Evolutionary conservation across 1,140 invertebrate genomes (phyloP), one percentile per base, ranked within the genome.

Genomic region (Drosophila rufa): DNA sequence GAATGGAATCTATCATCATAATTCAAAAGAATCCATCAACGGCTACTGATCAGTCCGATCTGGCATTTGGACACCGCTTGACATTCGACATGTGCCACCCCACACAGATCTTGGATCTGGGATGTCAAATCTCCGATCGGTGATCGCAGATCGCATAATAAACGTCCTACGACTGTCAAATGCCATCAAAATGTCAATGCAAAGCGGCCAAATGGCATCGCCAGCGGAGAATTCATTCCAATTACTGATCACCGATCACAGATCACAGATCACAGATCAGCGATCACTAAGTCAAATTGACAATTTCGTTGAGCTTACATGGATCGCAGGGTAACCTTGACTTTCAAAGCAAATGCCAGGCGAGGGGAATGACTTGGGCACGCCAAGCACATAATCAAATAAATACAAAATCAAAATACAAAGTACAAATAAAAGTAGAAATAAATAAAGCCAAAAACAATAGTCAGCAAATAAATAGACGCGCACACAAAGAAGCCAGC

Each of bases 91-190:
- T 50, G 59, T 36, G 47, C 46, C 45, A 40, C 45, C 65, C 36
- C 43, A 69, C 65, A 57, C 65, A 25, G 45, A 57, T 57, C 50
- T n/a, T 19, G 12, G 48, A 55, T 67, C 22, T 67, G 4, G 8
- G 62, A 69, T 68, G 33, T 67, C 15, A 38, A 36, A 55, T 27
- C 25, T 64, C 1, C 33, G 69, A 57, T 55, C 66, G 27, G 33
- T 48, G 61, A 60, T 46, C 45, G 61, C 66, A 59, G 42, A 80
- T 84, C 51, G 81, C 73, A 74, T 84, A 85, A 84, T 85, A 80
- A 84, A 84, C 77, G 77, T 85, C 77, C 73, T 73, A 78, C 70
- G 58, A 85, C 81, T 83, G 81, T 76, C 77, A 84, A 84, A 84
- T 84, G 81, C 58, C 77, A 84, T 42, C 81, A 43, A 84, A 84